Evolutionary conservation across 2,113 vertebrate genomes (phyloP).

Genomic region (Acinonyx jubatus): DNA sequence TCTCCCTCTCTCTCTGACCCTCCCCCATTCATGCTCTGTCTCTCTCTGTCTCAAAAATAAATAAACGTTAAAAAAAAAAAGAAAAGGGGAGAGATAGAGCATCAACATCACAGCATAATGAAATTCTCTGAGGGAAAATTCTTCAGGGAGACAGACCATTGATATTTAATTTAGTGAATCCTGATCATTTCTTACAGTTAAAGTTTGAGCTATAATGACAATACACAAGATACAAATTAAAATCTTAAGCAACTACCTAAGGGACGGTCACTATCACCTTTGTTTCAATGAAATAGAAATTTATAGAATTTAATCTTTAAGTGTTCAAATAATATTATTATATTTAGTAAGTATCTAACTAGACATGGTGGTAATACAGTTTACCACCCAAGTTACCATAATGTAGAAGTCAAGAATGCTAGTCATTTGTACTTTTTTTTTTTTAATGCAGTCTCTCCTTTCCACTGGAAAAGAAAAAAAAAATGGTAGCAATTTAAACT

Average conservation of each 20-base stretch:
- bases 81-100: not conserved
- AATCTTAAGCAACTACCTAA: not conserved
- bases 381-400: not conserved
- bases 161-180: constrained; percentile 25
- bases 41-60: no score
- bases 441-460: not conserved
- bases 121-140: not conserved
- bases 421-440: not conserved
- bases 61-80: no score
- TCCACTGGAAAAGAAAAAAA: constrained; percentile 9
- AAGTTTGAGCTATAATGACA: constrained; percentile 5
- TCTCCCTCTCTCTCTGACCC: no score
- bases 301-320: not conserved
- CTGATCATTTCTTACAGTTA: not conserved
- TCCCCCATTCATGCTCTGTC: no score
- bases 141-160: not conserved
- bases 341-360: not conserved
- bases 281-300: not conserved
- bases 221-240: not conserved
- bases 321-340: not conserved
- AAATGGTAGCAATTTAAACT: not conserved
- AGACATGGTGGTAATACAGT: not conserved
- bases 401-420: not conserved
- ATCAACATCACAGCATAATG: not conserved
- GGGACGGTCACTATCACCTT: not conserved